Base-by-base conservation (phyloP, 2,888 invertebrate genomes). In the Bombyx huttoni region DNA sequence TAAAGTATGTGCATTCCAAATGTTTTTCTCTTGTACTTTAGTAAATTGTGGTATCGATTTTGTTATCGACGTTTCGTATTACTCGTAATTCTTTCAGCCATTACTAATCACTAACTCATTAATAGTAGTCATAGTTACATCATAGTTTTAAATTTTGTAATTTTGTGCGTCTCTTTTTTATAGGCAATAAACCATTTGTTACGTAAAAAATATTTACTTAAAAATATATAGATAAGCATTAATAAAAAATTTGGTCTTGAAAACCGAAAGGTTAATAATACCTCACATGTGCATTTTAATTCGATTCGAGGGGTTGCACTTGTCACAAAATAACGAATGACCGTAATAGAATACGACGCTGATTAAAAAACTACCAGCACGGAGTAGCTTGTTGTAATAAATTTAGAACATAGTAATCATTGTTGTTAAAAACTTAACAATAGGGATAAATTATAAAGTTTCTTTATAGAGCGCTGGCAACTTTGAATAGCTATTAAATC, bases 251-350 rank as follows among this genome's bases (percentile, higher is more conserved):
- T n/a, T n/a, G n/a, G 40, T 3, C 7, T 40, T 10, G 3, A 40
- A 40, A 40, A 40, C 40, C 8, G 40, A 40, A 40, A 40, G 40
- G 40, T 40, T 12, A 70, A 74, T 80, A 71, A 74, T 80, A 71
- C 68, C 66, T 62, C 74, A 63, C 86, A 84, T 82, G 76, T 83
- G 85, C 61, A 67, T 52, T 40, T 40, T 40, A 40, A 59, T 63
- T 63, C 60, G 62, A 55, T 59, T 54, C 56, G 58, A 64, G 70
- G 79, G 81, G 76, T 68, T 71, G 71, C 74, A 78, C 75, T 81
- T 79, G 78, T 77, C 70, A 70, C 69, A 75, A 72, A 70, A 73
- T 72, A 75, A 71, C 75, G 75, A 76, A 74, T 73, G 74, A 70
- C 65, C 76, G 74, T 67, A 70, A 79, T 74, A 78, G 78, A 81